Base-by-base conservation (phyloP, 1,140 invertebrate species). In the Aphaenogaster ashmeadi region DNA sequence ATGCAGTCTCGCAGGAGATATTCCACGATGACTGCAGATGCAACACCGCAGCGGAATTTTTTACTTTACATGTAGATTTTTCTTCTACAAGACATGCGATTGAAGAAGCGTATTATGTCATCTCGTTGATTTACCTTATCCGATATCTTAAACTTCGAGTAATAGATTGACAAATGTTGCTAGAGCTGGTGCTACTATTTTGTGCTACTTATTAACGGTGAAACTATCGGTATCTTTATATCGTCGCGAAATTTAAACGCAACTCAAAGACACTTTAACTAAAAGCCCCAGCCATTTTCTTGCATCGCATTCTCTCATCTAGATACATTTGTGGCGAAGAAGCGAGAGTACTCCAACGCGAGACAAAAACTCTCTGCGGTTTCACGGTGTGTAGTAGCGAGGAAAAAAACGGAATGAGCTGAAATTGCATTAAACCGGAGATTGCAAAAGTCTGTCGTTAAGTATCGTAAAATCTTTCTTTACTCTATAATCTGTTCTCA, bases 401-500 rank as follows among this genome's bases (percentile, higher is more conserved):
- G 56, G 15, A 3, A 8, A 47, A 62, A 44, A 77, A 9, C n/a
- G 72, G n/a, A 56, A 77, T 27, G 56, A 62, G 15, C 2, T 62
- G 21, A 78, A 62, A 62, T 78, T 78, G 56, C 75, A 62, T 78
- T 60, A 54, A 44, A 47, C 21, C 56, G 15, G 41, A 44, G 21
- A 62, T 78, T 33, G 56, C 44, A 18, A 78, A 62, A 78, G 41
- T 9, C 75, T 27, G 41, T 38, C 38, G 41, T 78, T 33, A 44
- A 78, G 21, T 33, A 74, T 52, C 15, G 50, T 52, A 36, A 74
- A 74, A 74, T 33, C 33, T 44, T 62, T 27, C 38, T 8, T 27
- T 15, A 11, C 21, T 18, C 38, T 18, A 8, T 27, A 54, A 64
- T 54, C n/a, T 52, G 3, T 52, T 47, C 36, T 3, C 6, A 4